Base-by-base conservation (phyloP, 2,113 vertebrate genomes). In the Jaculus jaculus region DNA sequence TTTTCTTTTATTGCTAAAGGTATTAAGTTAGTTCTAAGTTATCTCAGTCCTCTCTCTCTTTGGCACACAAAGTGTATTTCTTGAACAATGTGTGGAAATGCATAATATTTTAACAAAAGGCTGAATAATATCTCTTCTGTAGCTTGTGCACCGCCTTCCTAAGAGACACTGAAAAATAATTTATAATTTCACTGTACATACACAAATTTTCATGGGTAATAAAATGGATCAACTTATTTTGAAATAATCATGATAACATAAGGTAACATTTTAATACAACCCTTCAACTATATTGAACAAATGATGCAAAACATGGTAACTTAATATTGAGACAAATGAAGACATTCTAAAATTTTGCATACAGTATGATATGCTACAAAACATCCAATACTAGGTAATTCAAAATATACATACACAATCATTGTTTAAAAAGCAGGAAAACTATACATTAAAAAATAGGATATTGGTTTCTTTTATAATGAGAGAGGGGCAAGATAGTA, bases 1-100 rank as follows among this genome's bases (percentile, higher is more conserved):
- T 75, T n/a, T 1, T 1, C 3, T 71, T 20, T 32, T 4, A 6
- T 0, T 23, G 1, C 60, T 34, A 26, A 42, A 32, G 17, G 18
- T 82, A 47, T 28, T 65, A 63, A 39, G 37, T 11, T 15, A 30
- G 26, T 42, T 30, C 23, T 65, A 24, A 66, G 66, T 65, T 82
- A 42, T 42, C 7, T 1, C 5, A 47, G 28, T 23, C 10, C 7
- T 82, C 7, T 42, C 21, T 30, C 15, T n/a, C 37, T 26, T 61
- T 80, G n/a, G 21, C 23, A 2, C 58, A 61, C 26, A 18, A 23
- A 63, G 28, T 39, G 2, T 5, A 54, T 54, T 18, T 39, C 58
- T 58, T 39, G 23, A 3, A 39, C 1, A 7, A 37, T 23, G n/a
- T 37, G 34, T 63, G 24, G 5, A 28, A 18, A 63, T 10, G 17